Evolutionary conservation across 2,888 invertebrate species (phyloP).

Genomic region (Lithophane semibrunnea): DNA sequence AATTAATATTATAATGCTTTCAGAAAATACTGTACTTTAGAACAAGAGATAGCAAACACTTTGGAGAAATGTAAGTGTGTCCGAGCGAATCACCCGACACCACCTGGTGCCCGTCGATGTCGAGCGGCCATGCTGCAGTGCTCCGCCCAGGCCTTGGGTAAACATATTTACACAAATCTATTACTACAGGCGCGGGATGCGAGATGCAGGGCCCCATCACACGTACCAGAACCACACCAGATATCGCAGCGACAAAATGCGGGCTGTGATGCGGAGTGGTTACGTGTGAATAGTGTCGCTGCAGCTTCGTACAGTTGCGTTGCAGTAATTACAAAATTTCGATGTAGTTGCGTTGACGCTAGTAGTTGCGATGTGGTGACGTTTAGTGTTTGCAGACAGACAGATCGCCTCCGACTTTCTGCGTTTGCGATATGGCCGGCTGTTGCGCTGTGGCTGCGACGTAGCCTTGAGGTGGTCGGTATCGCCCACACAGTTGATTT

Average conservation of each 20-base stretch:
- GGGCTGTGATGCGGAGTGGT: too few species aligned
- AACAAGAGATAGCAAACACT: slow-evolving; percentile 75
- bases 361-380: background rate
- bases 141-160: slow-evolving; percentile 62
- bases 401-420: background rate
- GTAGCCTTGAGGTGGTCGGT: too few species aligned
- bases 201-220: background rate
- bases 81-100: slow-evolving; percentile 70
- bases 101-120: slow-evolving; percentile 67
- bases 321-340: background rate
- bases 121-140: slow-evolving; percentile 71
- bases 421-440: background rate
- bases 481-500: background rate
- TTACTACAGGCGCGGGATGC: background rate
- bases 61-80: slow-evolving; percentile 75
- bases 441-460: background rate
- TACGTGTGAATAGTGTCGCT: too few species aligned
- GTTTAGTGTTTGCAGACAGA: background rate
- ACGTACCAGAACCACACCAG: background rate
- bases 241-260: background rate
- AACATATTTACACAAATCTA: background rate
- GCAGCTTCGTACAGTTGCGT: background rate
- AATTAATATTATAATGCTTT: background rate
- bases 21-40: slow-evolving; percentile 77
- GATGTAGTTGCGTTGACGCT: background rate